These are phyloP conservation scores for Augochlorella aurata DNA, from an alignment of 2,888 invertebrate species.

Conservation along the genomic window DNA sequence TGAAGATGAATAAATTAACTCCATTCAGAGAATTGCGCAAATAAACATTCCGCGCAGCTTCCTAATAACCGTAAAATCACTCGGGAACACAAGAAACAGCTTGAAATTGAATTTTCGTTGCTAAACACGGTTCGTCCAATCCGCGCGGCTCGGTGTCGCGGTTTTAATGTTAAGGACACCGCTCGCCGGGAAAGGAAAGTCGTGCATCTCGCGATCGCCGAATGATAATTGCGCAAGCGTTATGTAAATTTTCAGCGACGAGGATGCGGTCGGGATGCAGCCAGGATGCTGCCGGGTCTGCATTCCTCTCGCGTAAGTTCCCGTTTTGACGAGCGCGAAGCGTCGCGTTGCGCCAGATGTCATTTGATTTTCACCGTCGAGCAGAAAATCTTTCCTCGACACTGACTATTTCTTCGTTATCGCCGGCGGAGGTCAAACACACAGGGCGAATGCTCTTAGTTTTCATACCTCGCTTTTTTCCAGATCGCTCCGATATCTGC, in stretches of 20 bases:
- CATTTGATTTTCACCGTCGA: neutral
- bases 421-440: neutral
- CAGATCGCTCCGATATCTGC: neutral
- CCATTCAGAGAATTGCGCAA: too few relatives aligned
- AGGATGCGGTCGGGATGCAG: too few relatives aligned
- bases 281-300: neutral
- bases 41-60: too few relatives aligned
- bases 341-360: neutral
- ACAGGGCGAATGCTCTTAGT: neutral
- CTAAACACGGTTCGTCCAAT: too few relatives aligned
- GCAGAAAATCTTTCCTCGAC: too few relatives aligned
- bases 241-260: slow-evolving; percentile 35
- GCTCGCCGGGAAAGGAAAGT: slow-evolving; percentile 24
- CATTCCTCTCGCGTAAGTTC: neutral
- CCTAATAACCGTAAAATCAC: too few relatives aligned
- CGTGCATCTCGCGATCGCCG: neutral
- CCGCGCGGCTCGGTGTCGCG: neutral
- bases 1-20: too few relatives aligned
- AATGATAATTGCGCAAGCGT: slow-evolving; percentile 34
- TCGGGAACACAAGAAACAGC: too few relatives aligned
- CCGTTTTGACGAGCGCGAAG: neutral
- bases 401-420: neutral
- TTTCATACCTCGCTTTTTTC: neutral
- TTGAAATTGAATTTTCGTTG: too few relatives aligned
- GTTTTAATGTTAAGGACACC: neutral